A percentile compares a stretch with the other conserved stretches of the same genome.
phyloP scores from a whole-genome alignment of 2,888 invertebrate species.

The Phymatocera aterrima region DNA sequence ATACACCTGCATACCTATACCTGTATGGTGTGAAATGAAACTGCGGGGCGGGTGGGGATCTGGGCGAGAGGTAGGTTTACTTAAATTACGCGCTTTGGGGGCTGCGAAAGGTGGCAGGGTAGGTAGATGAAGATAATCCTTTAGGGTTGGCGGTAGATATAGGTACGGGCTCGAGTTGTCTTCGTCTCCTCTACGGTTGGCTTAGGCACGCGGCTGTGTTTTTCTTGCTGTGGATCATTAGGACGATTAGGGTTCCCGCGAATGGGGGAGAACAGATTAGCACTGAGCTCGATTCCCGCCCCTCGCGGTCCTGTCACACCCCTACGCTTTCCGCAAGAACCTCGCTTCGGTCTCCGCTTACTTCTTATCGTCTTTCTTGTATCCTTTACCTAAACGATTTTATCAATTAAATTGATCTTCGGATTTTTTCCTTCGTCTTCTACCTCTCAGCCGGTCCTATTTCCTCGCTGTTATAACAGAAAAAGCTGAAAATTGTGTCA shows the following conservation, averaged over 20 bases:
- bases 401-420: slow-evolving; percentile 29
- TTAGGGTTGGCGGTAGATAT: slow-evolving; percentile 39
- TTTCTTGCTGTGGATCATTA: slow-evolving; percentile 74
- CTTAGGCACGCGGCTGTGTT: slow-evolving; percentile 70
- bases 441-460: no score
- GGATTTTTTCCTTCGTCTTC: slow-evolving; percentile 53
- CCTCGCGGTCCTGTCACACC: slow-evolving; percentile 17
- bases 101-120: slow-evolving; percentile 40
- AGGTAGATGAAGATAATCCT: slow-evolving; percentile 46
- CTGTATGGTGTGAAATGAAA: neutral
- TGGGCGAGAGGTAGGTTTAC: slow-evolving; percentile 27
- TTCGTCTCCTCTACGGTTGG: slow-evolving; percentile 59
- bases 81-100: slow-evolving; percentile 44
- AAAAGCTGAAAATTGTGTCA: neutral
- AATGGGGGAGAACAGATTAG: slow-evolving; percentile 71
- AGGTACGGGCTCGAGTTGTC: slow-evolving; percentile 58
- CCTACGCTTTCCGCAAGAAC: slow-evolving; percentile 19
- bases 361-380: slow-evolving; percentile 21
- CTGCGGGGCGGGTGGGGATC: neutral
- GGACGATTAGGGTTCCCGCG: slow-evolving; percentile 71
- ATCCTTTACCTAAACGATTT: slow-evolving; percentile 14
- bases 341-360: neutral
- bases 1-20: neutral
- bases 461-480: no score
- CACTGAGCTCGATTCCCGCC: slow-evolving; percentile 46